A percentile compares a stretch with the other conserved stretches of the same genome.
phyloP scores from a whole-genome alignment of 2,888 invertebrate species.

The Zygothrica quintamaculata region DNA sequence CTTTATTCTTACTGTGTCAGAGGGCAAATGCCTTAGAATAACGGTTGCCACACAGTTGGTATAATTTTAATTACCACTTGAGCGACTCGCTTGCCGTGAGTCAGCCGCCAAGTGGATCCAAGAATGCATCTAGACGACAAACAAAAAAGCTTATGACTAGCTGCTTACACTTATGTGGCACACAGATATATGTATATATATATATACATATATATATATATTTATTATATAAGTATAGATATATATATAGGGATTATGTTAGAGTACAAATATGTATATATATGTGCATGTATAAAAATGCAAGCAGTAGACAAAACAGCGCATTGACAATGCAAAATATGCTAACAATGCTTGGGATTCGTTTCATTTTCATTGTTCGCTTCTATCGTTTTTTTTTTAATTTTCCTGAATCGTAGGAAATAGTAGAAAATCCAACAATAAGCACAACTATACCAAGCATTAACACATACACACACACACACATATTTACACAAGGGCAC shows the following conservation, averaged over 20 bases:
- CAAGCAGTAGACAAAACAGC: constrained; percentile 30
- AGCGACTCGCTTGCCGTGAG: constrained; percentile 46
- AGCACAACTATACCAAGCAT: too few species aligned
- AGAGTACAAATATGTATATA: too few species aligned
- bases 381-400: constrained; percentile 27
- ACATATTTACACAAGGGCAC: background rate
- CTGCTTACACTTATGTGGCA: background rate
- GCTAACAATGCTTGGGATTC: constrained; percentile 47
- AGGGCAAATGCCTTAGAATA: constrained; percentile 36
- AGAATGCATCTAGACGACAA: constrained; percentile 33
- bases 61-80: constrained; percentile 81
- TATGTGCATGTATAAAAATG: constrained; percentile 6
- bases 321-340: constrained; percentile 56
- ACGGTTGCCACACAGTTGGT: constrained; percentile 42
- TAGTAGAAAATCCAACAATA: background rate
- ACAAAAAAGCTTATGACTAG: constrained; percentile 23
- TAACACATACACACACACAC: constrained; percentile 12
- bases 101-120: constrained; percentile 29
- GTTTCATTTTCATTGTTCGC: constrained; percentile 44
- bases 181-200: background rate
- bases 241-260: too few species aligned
- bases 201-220: constrained; percentile 5
- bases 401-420: constrained; percentile 23
- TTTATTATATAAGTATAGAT: background rate
- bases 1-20: constrained; percentile 66